Evolutionary conservation across 2,113 vertebrate species (phyloP).

Genomic region (Chinchilla lanigera): DNA sequence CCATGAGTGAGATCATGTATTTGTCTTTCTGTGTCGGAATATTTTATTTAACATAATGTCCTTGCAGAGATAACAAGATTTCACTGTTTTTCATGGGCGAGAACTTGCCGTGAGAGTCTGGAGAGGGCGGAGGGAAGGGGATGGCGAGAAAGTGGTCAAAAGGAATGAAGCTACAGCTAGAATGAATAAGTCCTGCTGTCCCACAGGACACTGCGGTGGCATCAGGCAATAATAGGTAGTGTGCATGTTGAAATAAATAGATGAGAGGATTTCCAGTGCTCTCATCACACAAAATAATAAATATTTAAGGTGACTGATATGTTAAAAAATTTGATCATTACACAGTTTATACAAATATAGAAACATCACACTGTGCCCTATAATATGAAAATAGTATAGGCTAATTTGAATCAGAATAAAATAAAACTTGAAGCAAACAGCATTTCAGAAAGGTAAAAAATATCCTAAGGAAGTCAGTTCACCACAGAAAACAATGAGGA

Average conservation of each 20-base stretch:
- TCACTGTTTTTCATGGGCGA: neutral
- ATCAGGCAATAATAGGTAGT: neutral
- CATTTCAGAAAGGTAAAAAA: neutral
- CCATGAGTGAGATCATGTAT: neutral
- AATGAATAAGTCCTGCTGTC: neutral
- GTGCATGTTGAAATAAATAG: neutral
- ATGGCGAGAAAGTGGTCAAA: neutral
- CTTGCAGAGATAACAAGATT: neutral
- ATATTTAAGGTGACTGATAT: neutral
- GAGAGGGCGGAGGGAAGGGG: neutral
- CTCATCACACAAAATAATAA: neutral
- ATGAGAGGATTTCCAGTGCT: neutral
- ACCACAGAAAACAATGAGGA: neutral
- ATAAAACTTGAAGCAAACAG: neutral
- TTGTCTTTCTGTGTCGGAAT: neutral
- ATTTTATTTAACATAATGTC: neutral
- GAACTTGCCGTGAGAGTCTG: neutral
- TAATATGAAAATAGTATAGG: neutral
- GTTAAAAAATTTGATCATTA: neutral
- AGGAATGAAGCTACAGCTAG: no score
- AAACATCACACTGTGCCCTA: neutral
- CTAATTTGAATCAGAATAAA: neutral
- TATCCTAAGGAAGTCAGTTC: neutral
- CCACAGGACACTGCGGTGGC: no score
- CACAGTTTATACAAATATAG: neutral